A percentile compares a stretch with the other conserved stretches of the same genome.
phyloP scores from a whole-genome alignment of 2,113 vertebrate genomes.

The Limanda limanda region DNA sequence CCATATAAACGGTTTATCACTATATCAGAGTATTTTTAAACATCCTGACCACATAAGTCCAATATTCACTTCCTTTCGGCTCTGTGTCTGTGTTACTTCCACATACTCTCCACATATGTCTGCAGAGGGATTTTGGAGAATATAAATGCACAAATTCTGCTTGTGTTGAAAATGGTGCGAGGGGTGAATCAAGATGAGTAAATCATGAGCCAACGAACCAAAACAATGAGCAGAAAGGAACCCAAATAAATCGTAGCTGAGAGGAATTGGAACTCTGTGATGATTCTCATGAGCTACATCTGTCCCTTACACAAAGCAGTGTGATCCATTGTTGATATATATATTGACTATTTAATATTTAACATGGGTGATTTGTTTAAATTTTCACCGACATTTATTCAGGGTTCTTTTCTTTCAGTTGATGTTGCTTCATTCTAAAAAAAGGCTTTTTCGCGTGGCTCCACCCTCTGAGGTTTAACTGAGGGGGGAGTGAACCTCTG shows the following conservation, averaged over 20 bases:
- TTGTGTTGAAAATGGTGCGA: no score
- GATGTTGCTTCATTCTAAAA: not conserved
- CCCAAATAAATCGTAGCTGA: no score
- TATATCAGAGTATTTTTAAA: no score
- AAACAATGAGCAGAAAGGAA: not conserved
- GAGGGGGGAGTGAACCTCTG: slow-evolving; percentile 7
- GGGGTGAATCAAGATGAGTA: not conserved
- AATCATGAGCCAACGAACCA: not conserved
- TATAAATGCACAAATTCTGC: no score
- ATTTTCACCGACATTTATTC: not conserved
- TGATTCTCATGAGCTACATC: not conserved
- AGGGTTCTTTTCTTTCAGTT: not conserved
- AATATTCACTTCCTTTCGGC: not conserved
- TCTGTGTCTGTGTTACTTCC: not conserved
- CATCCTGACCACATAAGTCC: no score
- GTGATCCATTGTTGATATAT: not conserved
- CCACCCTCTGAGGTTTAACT: slow-evolving; percentile 1
- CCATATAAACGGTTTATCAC: no score
- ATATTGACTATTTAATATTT: not conserved
- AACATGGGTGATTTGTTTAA: not conserved
- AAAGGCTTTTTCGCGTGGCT: no score
- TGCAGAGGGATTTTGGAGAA: no score
- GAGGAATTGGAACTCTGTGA: not conserved
- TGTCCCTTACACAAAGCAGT: not conserved
- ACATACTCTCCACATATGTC: no score